Evolutionary conservation across 2,888 invertebrate species (phyloP), one percentile per base, ranked within the genome.

Genomic region (Notodonta ziczac): DNA sequence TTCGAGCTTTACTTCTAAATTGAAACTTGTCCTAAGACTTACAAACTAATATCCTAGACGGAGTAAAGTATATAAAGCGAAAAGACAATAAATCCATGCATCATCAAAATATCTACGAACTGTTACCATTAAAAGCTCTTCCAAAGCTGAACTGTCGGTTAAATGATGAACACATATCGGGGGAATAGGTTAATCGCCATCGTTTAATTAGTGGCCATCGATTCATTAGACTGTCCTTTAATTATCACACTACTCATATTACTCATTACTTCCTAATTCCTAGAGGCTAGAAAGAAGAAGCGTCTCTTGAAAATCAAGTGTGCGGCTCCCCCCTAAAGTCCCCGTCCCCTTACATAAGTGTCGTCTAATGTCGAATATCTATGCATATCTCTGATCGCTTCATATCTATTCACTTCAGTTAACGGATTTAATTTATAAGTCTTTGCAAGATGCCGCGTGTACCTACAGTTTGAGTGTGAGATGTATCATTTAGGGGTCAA

Each of bases 21-120:
- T 55, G 54, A 68, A 73, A 76, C 69, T 75, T 65, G 67, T 68
- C 76, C 71, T 74, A 78, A 79, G 77, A 77, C 75, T 77, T 79
- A 69, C 44, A 14, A 5, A 13, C n/a, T 46, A 6, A 46, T 44
- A 2, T 42, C 42, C 10, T 42, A 42, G 9, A 42, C 4, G 10
- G 42, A 9, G 42, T 42, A 42, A 42, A 10, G 4, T 42, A 42
- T 42, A 10, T 1, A 12, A 42, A 12, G 12, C 4, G 42, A 35
- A 35, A 7, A 7, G 35, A 35, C 35, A 35, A 4, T 35, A 35
- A 35, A 35, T 35, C 4, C 35, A 6, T 35, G 35, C 24, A 24
- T 24, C 24, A 24, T 40, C 40, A 7, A 40, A 40, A 40, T 8
- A 40, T 40, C 7, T 7, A 39, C 39, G 4, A 7, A 10, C 42